Conservation (phyloP, 1,140 invertebrate genomes). For the Brachionus rubens region DNA sequence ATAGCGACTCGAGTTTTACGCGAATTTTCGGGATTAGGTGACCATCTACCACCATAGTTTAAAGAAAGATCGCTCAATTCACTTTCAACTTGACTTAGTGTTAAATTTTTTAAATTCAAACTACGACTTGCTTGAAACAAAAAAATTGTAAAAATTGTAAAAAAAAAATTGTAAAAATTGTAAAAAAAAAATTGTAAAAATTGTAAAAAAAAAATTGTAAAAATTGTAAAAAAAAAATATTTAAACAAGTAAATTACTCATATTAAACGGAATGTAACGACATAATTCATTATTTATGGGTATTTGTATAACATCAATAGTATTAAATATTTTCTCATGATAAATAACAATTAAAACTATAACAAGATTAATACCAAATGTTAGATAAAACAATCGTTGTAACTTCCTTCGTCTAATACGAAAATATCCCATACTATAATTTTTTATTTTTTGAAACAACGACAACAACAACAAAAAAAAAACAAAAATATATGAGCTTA, state of each 20-base stretch:
- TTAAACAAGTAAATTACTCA: background rate
- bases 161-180: background rate
- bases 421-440: conserved; percentile 1
- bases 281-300: background rate
- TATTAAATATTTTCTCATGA: conserved; percentile 22
- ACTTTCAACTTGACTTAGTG: conserved; percentile 50
- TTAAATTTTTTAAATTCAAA: conserved; percentile 9
- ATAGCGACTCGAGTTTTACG: conserved; percentile 67
- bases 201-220: background rate
- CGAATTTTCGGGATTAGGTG: conserved; percentile 59
- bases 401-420: background rate
- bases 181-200: background rate
- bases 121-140: background rate
- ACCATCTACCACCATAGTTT: conserved; percentile 69
- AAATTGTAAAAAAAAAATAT: background rate
- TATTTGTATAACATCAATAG: background rate
- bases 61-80: conserved; percentile 72
- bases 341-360: background rate
- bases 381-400: background rate
- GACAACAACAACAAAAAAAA: too few species aligned
- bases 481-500: too few species aligned
- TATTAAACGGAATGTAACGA: background rate
- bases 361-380: background rate
- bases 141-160: background rate
- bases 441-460: too few species aligned